Conservation (phyloP, 1,140 invertebrate genomes). For the Caenorhabditis remanei region DNA sequence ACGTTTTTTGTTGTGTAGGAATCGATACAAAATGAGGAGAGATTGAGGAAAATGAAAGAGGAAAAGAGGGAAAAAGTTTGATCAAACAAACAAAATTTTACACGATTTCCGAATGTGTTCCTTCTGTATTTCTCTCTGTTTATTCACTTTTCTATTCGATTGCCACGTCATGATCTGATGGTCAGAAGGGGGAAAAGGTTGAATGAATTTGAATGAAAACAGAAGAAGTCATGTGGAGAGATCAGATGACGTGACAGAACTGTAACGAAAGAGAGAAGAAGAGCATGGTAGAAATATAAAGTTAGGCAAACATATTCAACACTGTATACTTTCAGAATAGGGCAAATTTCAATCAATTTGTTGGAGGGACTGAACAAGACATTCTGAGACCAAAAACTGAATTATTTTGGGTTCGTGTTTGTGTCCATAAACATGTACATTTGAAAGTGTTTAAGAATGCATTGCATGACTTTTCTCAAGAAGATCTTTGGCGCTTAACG, state of each 20-base stretch:
- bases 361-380: not conserved
- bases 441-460: constrained; percentile 28
- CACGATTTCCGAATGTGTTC: constrained; percentile 30
- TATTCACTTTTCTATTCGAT: not conserved
- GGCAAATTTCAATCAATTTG: not conserved
- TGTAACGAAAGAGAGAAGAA: not conserved
- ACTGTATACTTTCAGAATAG: not conserved
- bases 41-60: not conserved
- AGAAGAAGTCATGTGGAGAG: not conserved
- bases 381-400: not conserved
- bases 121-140: not conserved
- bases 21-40: not conserved
- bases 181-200: not conserved
- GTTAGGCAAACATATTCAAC: not conserved
- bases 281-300: not conserved
- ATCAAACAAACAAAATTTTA: constrained; percentile 45
- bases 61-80: not conserved
- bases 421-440: not conserved
- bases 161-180: constrained; percentile 42
- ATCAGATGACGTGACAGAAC: not conserved
- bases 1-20: constrained; percentile 25
- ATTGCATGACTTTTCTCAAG: not conserved
- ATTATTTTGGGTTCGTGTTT: not conserved
- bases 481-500: not conserved
- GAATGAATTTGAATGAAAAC: not conserved